Evolutionary conservation across 2,888 invertebrate genomes (phyloP).

Genomic region (Abrostola triplasia): DNA sequence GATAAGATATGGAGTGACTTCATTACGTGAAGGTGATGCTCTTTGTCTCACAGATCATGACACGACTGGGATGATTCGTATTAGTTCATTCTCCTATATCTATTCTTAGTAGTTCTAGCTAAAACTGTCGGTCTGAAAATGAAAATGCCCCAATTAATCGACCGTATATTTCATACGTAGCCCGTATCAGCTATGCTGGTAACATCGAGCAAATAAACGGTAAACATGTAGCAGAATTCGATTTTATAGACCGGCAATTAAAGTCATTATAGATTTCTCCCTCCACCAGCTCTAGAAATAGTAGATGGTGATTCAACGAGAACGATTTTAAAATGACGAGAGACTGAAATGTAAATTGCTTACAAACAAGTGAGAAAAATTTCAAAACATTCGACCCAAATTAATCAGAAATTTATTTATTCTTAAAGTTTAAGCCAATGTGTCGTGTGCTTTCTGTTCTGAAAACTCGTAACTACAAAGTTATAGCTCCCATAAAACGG

Average conservation of each 20-base stretch:
- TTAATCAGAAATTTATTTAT: conserved; percentile 4
- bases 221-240: conserved; percentile 40
- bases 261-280: conserved; percentile 42
- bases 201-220: conserved; percentile 42
- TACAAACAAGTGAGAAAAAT: conserved; percentile 11
- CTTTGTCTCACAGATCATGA: conserved; percentile 60
- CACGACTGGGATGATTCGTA: conserved; percentile 38
- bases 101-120: neutral
- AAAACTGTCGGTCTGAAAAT: neutral
- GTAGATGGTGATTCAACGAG: conserved; percentile 15
- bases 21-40: conserved; percentile 78
- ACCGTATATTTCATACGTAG: conserved; percentile 14
- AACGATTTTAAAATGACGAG: conserved; percentile 26
- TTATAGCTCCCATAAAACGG: no score
- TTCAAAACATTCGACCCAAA: conserved; percentile 6
- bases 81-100: conserved; percentile 36
- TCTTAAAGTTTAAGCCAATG: neutral
- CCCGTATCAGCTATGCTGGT: conserved; percentile 42
- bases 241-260: conserved; percentile 52
- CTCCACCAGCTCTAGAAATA: conserved; percentile 44
- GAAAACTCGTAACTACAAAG: no score
- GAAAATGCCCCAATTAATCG: conserved; percentile 16
- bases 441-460: no score
- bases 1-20: conserved; percentile 81
- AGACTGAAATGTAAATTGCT: conserved; percentile 20